Percentiles rank a stretch among this genome's conserved stretches.
These are phyloP conservation scores for Climacteris rufus DNA, from an alignment of 2,113 vertebrate genomes.

Conservation along the genomic window DNA sequence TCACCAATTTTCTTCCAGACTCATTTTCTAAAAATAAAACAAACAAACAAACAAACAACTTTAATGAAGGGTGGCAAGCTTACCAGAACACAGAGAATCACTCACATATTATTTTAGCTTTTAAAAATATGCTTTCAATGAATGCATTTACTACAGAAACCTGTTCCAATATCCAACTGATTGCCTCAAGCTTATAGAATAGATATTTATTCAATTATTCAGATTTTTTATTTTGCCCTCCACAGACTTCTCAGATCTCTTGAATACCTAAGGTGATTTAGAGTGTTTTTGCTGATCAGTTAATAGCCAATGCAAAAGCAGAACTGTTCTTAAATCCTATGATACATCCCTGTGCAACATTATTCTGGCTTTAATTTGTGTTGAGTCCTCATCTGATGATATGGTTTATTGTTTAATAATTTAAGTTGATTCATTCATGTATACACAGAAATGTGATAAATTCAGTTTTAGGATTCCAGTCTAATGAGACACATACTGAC, in stretches of 20 bases:
- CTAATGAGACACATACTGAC: neutral
- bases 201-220: neutral
- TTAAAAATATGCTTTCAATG: neutral
- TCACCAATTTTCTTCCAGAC: constrained; percentile 82
- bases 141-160: neutral
- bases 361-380: neutral
- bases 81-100: neutral
- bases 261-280: neutral
- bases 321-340: neutral
- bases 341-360: neutral
- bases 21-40: constrained; percentile 83
- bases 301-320: neutral
- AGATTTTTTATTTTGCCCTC: neutral
- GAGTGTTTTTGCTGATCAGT: neutral
- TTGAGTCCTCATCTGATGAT: neutral
- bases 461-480: neutral
- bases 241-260: neutral
- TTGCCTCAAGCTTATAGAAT: neutral
- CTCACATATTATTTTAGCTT: neutral
- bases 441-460: neutral
- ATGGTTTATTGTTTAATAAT: neutral
- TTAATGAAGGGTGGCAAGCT: neutral
- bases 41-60: neutral
- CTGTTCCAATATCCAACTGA: neutral
- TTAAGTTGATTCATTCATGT: neutral